phyloP scores from a whole-genome alignment of 2,888 invertebrate species.

The Nemapogon koenigi region DNA sequence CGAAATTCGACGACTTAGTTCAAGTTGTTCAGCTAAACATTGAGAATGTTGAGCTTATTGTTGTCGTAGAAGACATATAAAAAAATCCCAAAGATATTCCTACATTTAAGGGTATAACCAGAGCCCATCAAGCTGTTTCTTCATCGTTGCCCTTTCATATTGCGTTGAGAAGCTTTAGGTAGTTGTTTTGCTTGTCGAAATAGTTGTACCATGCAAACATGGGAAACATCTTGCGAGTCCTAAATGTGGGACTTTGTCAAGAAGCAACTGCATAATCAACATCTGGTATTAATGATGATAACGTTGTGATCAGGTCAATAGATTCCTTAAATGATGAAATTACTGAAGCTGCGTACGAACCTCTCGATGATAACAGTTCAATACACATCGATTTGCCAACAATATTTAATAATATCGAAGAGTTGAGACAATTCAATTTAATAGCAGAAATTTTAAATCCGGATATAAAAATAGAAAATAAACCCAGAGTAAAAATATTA shows the following conservation, averaged over 20 bases:
- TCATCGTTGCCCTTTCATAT: neutral
- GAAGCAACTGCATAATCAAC: neutral
- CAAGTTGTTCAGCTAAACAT: neutral
- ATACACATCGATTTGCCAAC: neutral
- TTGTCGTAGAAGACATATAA: neutral
- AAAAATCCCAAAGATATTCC: neutral
- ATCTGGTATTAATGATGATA: neutral
- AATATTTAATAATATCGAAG: too few relatives aligned
- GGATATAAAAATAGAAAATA: neutral
- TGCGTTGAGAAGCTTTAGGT: neutral
- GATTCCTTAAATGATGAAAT: neutral
- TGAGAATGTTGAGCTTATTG: neutral
- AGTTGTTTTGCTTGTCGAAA: neutral
- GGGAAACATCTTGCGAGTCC: neutral
- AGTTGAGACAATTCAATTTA: neutral
- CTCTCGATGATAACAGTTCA: neutral
- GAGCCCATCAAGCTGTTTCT: neutral
- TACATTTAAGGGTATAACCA: neutral
- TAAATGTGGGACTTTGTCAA: slow-evolving; percentile 1
- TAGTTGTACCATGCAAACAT: neutral
- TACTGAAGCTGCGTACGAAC: neutral
- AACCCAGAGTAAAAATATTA: slow-evolving; percentile 1
- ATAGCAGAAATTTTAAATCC: neutral
- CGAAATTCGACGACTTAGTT: neutral
- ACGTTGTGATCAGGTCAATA: neutral